Conservation (phyloP, 2,888 invertebrate genomes). For the Callimorpha dominula region DNA sequence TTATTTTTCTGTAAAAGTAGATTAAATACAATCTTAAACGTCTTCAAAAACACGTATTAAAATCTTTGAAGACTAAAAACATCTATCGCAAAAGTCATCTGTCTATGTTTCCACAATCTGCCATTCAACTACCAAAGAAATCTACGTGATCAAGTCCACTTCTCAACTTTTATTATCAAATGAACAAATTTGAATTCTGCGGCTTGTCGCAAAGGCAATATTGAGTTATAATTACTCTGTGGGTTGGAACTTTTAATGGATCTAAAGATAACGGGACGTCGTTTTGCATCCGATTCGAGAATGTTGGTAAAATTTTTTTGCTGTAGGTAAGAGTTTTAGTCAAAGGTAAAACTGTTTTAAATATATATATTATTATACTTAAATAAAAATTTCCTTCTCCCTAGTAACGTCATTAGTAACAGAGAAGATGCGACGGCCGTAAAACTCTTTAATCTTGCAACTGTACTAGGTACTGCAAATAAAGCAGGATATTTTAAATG, state of each 20-base stretch:
- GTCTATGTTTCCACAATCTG: slow-evolving; percentile 2
- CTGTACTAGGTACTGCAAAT: not conserved
- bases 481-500: not conserved
- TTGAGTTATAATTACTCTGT: slow-evolving; percentile 75
- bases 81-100: slow-evolving; percentile 8
- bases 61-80: not conserved
- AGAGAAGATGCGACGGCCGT: too few species aligned
- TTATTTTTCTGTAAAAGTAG: not conserved
- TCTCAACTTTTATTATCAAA: slow-evolving; percentile 52
- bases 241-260: slow-evolving; percentile 76
- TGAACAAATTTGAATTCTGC: slow-evolving; percentile 43
- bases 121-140: slow-evolving; percentile 27
- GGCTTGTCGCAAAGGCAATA: slow-evolving; percentile 62
- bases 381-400: too few species aligned
- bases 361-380: not conserved
- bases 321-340: slow-evolving; percentile 35
- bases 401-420: too few species aligned
- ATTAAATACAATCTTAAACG: not conserved
- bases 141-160: slow-evolving; percentile 44
- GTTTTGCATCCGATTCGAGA: slow-evolving; percentile 44
- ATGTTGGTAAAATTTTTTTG: slow-evolving; percentile 46
- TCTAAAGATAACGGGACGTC: slow-evolving; percentile 65
- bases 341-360: not conserved
- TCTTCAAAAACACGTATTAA: not conserved
- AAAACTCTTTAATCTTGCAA: too few species aligned